Base-by-base conservation (phyloP, 1,140 invertebrate genomes). In the Telenomus remus region DNA sequence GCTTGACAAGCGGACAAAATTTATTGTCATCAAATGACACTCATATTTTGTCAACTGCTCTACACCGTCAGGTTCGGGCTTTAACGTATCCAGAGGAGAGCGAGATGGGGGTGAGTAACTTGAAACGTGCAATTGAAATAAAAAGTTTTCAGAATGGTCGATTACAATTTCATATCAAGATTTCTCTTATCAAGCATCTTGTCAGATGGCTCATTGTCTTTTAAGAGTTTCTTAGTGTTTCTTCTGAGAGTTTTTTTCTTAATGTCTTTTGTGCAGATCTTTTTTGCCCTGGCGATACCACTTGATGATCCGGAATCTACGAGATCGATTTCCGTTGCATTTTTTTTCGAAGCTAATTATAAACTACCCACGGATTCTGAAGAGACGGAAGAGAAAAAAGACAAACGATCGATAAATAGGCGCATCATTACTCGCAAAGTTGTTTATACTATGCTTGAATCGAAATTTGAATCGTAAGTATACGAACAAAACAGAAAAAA, bases 291-390 rank as follows among this genome's bases (percentile, higher is more conserved):
- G 6, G 83, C 82, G 13, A 75, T 87, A 46, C 82, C 84, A 7
- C 44, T 84, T 34, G 84, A 85, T 63, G 83, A 86, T 76, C 83
- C 83, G 7, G 48, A 76, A 12, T 79, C 82, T 3, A 82, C 80
- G 12, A 85, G 84, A 74, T 64, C 81, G 27, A 82, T 85, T 19
- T 84, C 82, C 10, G 78, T 85, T 12, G 82, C 84, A 27, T 82
- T 85, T 53, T 85, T 86, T 80, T 83, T 85, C 63, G 84, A 86
- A 72, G 83, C 82, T 34, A 84, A 84, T 79, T 87, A 87, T 71
- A 56, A 81, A 35, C 55, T 87, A 60, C 79, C 80, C 14, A 72
- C 56, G 12, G 81, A 80, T 63, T 73, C 68, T 44, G 64, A 34
- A 15, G 69, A 81, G 27, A 57, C 61, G 9, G 49, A 72, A 11